These are phyloP conservation scores for Polia nebulosa DNA, from an alignment of 2,888 invertebrate species.

Conservation along the genomic window DNA sequence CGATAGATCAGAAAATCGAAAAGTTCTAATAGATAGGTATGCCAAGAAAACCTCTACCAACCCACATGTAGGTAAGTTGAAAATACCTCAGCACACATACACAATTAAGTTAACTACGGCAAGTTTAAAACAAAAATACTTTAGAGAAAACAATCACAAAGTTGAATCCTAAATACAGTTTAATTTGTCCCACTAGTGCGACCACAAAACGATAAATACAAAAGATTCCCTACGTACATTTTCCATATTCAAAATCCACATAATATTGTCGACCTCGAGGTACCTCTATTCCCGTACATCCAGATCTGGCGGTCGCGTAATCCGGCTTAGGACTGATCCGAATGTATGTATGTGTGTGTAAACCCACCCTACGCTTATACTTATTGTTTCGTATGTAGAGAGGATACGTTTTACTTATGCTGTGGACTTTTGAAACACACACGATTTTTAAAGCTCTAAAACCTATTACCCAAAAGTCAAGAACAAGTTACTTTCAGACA, in stretches of 20 bases:
- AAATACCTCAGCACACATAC: not conserved
- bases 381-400: constrained; percentile 64
- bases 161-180: constrained; percentile 11
- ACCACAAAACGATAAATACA: constrained; percentile 57
- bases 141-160: not conserved
- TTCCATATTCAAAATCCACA: constrained; percentile 78
- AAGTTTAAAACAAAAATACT: not conserved
- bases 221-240: constrained; percentile 64
- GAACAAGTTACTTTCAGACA: too few species aligned
- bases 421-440: not conserved
- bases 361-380: constrained; percentile 71
- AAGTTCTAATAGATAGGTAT: not conserved
- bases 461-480: too few species aligned
- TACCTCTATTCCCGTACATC: constrained; percentile 66
- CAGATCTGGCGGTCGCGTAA: constrained; percentile 87
- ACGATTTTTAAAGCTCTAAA: not conserved
- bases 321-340: constrained; percentile 88
- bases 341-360: constrained; percentile 68
- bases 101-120: not conserved
- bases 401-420: constrained; percentile 13
- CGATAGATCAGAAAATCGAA: not conserved
- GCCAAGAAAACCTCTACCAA: too few species aligned
- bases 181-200: constrained; percentile 27
- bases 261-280: constrained; percentile 83
- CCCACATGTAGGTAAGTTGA: not conserved